These are phyloP conservation scores for Eugnorisma glareosa DNA, from an alignment of 2,888 invertebrate genomes.

Conservation along the genomic window DNA sequence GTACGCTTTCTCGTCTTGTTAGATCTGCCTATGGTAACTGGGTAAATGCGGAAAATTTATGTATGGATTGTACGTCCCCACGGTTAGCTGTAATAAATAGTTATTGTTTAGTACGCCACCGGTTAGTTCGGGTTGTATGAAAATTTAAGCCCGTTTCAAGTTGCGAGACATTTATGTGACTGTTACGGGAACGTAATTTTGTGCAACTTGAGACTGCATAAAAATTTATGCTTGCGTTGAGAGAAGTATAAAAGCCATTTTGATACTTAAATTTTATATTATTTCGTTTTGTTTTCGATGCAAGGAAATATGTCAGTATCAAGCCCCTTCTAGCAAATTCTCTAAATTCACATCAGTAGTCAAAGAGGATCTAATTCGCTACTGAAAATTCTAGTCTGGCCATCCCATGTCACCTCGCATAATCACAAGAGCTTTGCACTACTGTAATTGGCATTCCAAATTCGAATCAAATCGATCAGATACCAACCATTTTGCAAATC, in stretches of 20 bases:
- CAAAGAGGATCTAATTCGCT: neutral
- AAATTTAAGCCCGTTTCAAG: constrained; percentile 51
- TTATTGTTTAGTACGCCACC: constrained; percentile 61
- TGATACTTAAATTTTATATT: constrained; percentile 6
- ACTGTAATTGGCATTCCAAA: constrained; percentile 54
- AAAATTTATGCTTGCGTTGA: constrained; percentile 45
- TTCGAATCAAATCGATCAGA: constrained; percentile 55
- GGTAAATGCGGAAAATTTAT: constrained; percentile 74
- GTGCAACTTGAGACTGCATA: constrained; percentile 50
- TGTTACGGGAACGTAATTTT: constrained; percentile 40
- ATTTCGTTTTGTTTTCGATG: neutral
- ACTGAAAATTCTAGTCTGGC: constrained; percentile 25
- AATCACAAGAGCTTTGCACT: constrained; percentile 26
- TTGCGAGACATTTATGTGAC: constrained; percentile 37
- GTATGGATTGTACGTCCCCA: constrained; percentile 67
- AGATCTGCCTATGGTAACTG: constrained; percentile 76
- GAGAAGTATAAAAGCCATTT: constrained; percentile 26
- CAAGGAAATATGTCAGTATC: neutral
- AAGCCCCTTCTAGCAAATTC: neutral
- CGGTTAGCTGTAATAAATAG: constrained; percentile 66
- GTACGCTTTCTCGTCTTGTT: constrained; percentile 80
- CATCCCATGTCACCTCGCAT: constrained; percentile 13
- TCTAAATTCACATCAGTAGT: neutral
- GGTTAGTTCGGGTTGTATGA: constrained; percentile 51
- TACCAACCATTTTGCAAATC: constrained; percentile 62